phyloP scores from a whole-genome alignment of 2,888 invertebrate genomes.

The Synanthedon tipuliformis region DNA sequence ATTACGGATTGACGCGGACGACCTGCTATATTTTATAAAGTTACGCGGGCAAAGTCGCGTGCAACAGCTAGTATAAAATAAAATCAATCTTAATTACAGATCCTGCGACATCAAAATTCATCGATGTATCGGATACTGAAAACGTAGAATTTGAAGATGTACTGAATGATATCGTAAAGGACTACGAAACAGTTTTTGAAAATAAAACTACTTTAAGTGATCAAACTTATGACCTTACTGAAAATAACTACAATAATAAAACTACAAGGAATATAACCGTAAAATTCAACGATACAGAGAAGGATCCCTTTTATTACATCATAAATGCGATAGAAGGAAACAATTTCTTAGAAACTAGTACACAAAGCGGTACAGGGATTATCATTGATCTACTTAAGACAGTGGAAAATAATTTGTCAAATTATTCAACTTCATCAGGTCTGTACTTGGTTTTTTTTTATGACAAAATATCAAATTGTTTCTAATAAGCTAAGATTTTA shows the following conservation, averaged over 20 bases:
- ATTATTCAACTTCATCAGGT: not conserved
- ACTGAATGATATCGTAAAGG: conserved; percentile 20
- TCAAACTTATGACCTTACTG: not conserved
- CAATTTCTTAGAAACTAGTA: conserved; percentile 1
- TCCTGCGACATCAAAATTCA: not conserved
- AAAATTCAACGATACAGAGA: not conserved
- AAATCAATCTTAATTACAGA: not conserved
- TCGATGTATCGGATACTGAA: conserved; percentile 7
- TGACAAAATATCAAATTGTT: too few relatives aligned
- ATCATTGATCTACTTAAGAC: conserved; percentile 21
- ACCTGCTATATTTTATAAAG: too few relatives aligned
- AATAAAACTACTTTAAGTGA: not conserved
- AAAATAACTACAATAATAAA: not conserved
- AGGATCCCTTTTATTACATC: not conserved
- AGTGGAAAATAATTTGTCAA: not conserved
- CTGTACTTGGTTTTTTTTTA: too few relatives aligned
- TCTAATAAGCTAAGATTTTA: not conserved
- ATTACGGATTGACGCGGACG: too few relatives aligned
- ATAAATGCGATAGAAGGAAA: conserved; percentile 1
- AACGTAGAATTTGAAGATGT: conserved; percentile 33
- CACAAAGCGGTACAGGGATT: conserved; percentile 7
- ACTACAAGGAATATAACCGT: not conserved
- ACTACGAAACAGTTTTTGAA: conserved; percentile 3
- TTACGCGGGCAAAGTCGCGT: too few relatives aligned
- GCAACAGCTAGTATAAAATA: not conserved